These are phyloP conservation scores for Xenopus petersii DNA, from an alignment of 2,797 vertebrate species.

Conservation along the genomic window DNA sequence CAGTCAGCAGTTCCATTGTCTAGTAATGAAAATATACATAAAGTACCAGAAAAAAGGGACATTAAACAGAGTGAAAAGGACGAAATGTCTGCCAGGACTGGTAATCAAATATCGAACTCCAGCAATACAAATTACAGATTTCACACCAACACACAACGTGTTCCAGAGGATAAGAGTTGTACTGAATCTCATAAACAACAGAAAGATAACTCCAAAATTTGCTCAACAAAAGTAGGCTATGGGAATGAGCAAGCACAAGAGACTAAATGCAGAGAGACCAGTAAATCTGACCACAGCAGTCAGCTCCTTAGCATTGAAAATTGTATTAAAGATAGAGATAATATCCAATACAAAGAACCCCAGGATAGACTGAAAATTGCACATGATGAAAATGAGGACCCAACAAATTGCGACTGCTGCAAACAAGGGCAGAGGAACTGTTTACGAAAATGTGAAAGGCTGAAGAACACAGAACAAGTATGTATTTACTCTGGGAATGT, in stretches of 20 bases:
- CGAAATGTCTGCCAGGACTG: slow-evolving; percentile 60
- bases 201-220: slow-evolving; percentile 71
- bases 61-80: not conserved
- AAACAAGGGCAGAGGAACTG: slow-evolving; percentile 64
- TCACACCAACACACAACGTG: slow-evolving; percentile 72
- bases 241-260: slow-evolving; percentile 66
- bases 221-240: slow-evolving; percentile 71
- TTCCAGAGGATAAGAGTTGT: slow-evolving; percentile 52
- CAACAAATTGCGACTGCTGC: slow-evolving; percentile 56
- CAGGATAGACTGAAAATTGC: slow-evolving; percentile 57
- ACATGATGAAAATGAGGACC: slow-evolving; percentile 72
- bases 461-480: slow-evolving; percentile 62
- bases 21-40: slow-evolving; percentile 61
- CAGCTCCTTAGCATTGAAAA: slow-evolving; percentile 70
- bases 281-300: slow-evolving; percentile 61
- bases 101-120: slow-evolving; percentile 61
- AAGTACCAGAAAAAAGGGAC: slow-evolving; percentile 58
- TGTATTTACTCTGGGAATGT: slow-evolving; percentile 24
- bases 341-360: slow-evolving; percentile 61
- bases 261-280: slow-evolving; percentile 61
- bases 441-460: slow-evolving; percentile 56
- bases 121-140: slow-evolving; percentile 62
- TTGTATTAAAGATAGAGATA: slow-evolving; percentile 64
- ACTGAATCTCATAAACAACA: slow-evolving; percentile 61
- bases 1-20: slow-evolving; percentile 55